Evolutionary conservation across 2,113 vertebrate species (phyloP).

Genomic region (Burhinus oedicnemus): DNA sequence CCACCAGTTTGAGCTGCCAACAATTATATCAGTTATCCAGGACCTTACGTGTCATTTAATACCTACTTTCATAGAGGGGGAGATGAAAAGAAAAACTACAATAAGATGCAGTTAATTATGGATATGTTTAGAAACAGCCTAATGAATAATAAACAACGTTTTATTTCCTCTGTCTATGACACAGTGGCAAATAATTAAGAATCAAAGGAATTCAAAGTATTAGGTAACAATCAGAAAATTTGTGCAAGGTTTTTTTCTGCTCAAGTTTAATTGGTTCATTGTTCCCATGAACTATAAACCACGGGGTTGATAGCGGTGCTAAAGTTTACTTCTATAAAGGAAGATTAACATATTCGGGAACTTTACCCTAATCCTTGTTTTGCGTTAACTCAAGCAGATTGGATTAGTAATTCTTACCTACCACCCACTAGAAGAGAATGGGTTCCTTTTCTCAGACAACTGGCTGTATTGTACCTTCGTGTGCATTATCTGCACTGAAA

Average conservation of each 20-base stretch:
- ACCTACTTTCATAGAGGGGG: conserved; percentile 58
- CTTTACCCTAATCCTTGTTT: conserved; percentile 91
- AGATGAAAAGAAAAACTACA: conserved; percentile 65
- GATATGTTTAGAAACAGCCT: conserved; percentile 68
- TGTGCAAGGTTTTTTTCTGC: conserved; percentile 69
- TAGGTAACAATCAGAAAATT: conserved; percentile 79
- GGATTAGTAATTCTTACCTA: conserved; percentile 91
- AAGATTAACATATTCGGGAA: conserved; percentile 89
- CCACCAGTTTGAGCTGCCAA: conserved; percentile 12
- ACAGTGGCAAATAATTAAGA: conserved; percentile 77
- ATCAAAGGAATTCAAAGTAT: conserved; percentile 79
- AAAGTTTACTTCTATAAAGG: conserved; percentile 83
- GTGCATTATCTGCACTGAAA: conserved; percentile 71
- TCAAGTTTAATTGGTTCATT: conserved; percentile 84
- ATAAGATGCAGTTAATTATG: conserved; percentile 68
- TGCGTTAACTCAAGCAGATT: conserved; percentile 89
- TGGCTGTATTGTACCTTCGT: conserved; percentile 74
- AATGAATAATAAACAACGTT: conserved; percentile 75
- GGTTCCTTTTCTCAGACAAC: conserved; percentile 78
- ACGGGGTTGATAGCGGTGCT: conserved; percentile 71
- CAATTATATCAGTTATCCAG: conserved; percentile 52
- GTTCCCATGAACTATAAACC: conserved; percentile 81
- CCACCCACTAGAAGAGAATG: conserved; percentile 82
- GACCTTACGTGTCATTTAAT: conserved; percentile 57
- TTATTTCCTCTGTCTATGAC: conserved; percentile 70